Base-by-base conservation (phyloP, 2,888 invertebrate species). In the Terebella lapidaria region DNA sequence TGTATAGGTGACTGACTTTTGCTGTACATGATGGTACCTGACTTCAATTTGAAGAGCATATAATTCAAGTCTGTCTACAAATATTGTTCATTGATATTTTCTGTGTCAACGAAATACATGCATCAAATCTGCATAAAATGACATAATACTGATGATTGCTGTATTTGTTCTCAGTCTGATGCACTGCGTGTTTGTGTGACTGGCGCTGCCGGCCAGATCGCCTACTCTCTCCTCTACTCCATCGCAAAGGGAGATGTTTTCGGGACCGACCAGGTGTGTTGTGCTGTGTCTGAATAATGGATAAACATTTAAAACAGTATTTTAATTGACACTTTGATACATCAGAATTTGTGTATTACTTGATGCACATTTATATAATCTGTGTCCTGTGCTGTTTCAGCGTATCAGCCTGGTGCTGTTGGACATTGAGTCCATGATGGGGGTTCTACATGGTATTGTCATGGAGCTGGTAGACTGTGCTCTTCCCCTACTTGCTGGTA, bases 161-260 rank as follows among this genome's bases (percentile, higher is more conserved):
- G n/a, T n/a, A n/a, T n/a, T n/a, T n/a, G n/a, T n/a, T n/a, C n/a
- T 20, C 53, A 61, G 62, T 10, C 57, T 25, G 62, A 69, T 22
- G 91, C 94, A 77, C 89, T 96, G 75, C 89, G 88, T 83, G 93
- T 97, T 68, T 89, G 94, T 62, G 91, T 99, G 29, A 99, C 97
- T 58, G 99, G 99, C 64, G 99, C 99, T 71, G 99, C 97, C 63
- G 99, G 99, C 22, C 99, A 99, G 84, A 99, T 99, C 71, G 96
- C 94, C 62, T 99, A 99, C 82, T 96, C 96, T 1, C 84, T 99
- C 51, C 84, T 99, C 18, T 93, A 93, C 78, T 91, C 94, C 83
- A 86, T 99, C 70, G 93, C 93, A 18, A 93, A 93, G 73, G 99
- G 97, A 62, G 90, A 92, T 79, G 94, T 96, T 0, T 97, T 97